phyloP scores from a whole-genome alignment of 1,140 invertebrate species.

The Drosophila guanche region DNA sequence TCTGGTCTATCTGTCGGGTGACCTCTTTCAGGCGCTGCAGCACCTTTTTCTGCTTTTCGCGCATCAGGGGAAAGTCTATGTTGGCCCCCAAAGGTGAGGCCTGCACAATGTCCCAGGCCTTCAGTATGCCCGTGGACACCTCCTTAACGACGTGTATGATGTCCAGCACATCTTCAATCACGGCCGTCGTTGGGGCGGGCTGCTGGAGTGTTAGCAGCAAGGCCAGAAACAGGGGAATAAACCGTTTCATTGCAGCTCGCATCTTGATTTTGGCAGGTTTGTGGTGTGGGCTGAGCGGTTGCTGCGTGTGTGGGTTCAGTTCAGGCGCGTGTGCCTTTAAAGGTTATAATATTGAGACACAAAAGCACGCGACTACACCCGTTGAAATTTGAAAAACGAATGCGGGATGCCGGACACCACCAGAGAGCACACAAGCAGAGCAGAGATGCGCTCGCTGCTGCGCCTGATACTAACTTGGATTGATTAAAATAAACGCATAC shows the following conservation, averaged over 20 bases:
- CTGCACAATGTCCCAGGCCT: conserved; percentile 87
- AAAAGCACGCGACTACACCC: conserved; percentile 46
- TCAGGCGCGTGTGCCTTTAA: conserved; percentile 1
- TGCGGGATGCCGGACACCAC: conserved; percentile 24
- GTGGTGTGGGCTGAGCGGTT: neutral
- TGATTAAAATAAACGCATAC: conserved; percentile 6
- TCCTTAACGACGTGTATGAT: conserved; percentile 86
- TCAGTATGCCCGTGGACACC: conserved; percentile 85
- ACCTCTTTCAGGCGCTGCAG: conserved; percentile 84
- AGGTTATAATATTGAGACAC: conserved; percentile 34
- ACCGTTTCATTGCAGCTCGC: conserved; percentile 20
- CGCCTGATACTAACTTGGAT: too few species aligned
- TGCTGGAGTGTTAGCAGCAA: conserved; percentile 24
- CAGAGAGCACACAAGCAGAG: conserved; percentile 17
- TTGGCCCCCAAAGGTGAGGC: conserved; percentile 84
- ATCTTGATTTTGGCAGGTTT: conserved; percentile 21
- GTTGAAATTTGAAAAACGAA: conserved; percentile 63
- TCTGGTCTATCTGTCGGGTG: conserved; percentile 82
- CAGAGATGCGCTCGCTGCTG: too few species aligned
- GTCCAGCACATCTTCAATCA: conserved; percentile 86
- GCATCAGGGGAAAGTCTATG: conserved; percentile 86
- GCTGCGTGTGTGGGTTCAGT: conserved; percentile 10
- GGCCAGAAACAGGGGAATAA: conserved; percentile 22
- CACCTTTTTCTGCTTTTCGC: conserved; percentile 85
- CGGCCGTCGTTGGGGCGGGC: conserved; percentile 64